A percentile compares a stretch with the other conserved stretches of the same genome.
These are phyloP conservation scores for Acanthurus lineatus DNA, from an alignment of 2,797 vertebrate species.

Conservation along the genomic window DNA sequence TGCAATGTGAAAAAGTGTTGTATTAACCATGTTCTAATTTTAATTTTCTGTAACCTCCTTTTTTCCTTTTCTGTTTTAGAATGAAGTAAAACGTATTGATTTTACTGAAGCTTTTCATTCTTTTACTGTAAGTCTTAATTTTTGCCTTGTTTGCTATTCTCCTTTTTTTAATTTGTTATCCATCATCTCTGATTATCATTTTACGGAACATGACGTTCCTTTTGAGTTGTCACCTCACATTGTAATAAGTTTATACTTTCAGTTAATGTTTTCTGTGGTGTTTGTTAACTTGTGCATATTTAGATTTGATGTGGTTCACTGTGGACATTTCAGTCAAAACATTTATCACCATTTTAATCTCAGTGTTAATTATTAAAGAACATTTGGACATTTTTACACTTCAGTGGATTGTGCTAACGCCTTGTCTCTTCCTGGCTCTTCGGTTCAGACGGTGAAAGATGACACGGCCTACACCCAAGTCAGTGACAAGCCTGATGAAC, in stretches of 20 bases:
- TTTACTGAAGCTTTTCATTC: slow-evolving; percentile 92
- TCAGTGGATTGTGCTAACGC: slow-evolving; percentile 35
- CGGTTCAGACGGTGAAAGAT: slow-evolving; percentile 84
- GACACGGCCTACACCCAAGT: slow-evolving; percentile 89
- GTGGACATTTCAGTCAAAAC: slow-evolving; percentile 63
- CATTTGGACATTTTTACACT: slow-evolving; percentile 1
- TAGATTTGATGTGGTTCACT: slow-evolving; percentile 36
- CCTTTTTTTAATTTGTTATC: slow-evolving; percentile 75
- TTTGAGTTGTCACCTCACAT: slow-evolving; percentile 55
- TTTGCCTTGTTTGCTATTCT: slow-evolving; percentile 84
- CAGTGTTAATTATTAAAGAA: not conserved
- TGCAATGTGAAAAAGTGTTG: slow-evolving; percentile 76
- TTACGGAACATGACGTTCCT: slow-evolving; percentile 48
- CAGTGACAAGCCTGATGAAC: slow-evolving; percentile 85
- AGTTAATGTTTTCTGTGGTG: slow-evolving; percentile 33
- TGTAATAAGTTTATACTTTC: slow-evolving; percentile 16
- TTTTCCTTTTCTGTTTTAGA: slow-evolving; percentile 87
- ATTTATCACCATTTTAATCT: slow-evolving; percentile 52
- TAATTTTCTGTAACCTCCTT: slow-evolving; percentile 82
- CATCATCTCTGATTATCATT: slow-evolving; percentile 70
- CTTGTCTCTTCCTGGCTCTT: not conserved
- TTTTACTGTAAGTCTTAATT: slow-evolving; percentile 91
- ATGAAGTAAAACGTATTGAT: slow-evolving; percentile 92
- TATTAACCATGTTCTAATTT: slow-evolving; percentile 85
- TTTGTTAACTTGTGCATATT: slow-evolving; percentile 35